These are phyloP conservation scores for Drosophila eugracilis DNA, from an alignment of 1,140 invertebrate species.

Conservation along the genomic window DNA sequence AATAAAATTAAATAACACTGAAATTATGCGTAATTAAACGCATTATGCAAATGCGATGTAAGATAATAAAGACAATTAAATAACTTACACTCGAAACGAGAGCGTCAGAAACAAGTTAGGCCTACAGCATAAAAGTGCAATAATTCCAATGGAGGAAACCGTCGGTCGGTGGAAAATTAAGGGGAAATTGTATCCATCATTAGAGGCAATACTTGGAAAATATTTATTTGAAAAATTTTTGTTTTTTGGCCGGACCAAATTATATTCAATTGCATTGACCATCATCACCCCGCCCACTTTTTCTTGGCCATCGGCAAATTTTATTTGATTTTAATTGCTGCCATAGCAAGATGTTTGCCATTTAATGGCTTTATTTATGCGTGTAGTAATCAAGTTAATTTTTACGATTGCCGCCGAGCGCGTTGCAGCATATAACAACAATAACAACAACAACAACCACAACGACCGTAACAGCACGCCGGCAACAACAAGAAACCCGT, in stretches of 20 bases:
- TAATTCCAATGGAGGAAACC: conserved; percentile 1
- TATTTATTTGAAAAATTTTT: background rate
- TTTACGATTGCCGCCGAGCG: conserved; percentile 73
- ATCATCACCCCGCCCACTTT: conserved; percentile 29
- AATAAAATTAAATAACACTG: conserved; percentile 56
- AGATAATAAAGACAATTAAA: conserved; percentile 45
- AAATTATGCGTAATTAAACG: conserved; percentile 65
- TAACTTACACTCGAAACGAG: conserved; percentile 44
- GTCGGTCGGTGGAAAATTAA: conserved; percentile 2
- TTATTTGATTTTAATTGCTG: conserved; percentile 77
- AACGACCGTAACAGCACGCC: conserved; percentile 31
- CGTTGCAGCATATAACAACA: conserved; percentile 25
- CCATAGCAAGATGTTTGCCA: conserved; percentile 64
- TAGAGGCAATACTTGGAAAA: conserved; percentile 13
- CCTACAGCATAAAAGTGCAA: background rate
- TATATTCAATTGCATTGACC: conserved; percentile 36
- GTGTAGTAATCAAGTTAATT: conserved; percentile 81
- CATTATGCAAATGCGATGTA: conserved; percentile 60
- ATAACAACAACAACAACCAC: conserved; percentile 30
- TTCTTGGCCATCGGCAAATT: conserved; percentile 47
- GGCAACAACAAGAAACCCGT: conserved; percentile 31
- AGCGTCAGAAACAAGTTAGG: conserved; percentile 28
- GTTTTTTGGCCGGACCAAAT: conserved; percentile 3
- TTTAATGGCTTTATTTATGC: conserved; percentile 82
- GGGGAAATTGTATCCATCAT: conserved; percentile 8